phyloP scores from a whole-genome alignment of 2,888 invertebrate species.

The Cephus rjabovi region DNA sequence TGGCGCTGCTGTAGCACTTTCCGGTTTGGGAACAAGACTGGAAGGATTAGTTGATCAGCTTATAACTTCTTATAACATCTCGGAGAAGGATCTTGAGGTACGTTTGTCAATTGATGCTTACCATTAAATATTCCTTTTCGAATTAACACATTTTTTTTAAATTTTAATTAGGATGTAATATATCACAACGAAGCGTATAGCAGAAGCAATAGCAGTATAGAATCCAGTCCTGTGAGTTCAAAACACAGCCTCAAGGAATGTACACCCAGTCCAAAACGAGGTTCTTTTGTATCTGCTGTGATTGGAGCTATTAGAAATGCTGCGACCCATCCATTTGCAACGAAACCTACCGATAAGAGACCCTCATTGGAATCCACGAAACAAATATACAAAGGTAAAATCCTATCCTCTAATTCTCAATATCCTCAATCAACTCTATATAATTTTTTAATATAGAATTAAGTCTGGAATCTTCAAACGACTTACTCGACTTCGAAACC shows the following conservation, averaged over 20 bases:
- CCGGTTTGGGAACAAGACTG: slow-evolving; percentile 77
- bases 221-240: slow-evolving; percentile 71
- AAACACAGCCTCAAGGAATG: slow-evolving; percentile 62
- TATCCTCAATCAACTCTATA: neutral
- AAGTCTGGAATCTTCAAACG: slow-evolving; percentile 74
- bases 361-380: slow-evolving; percentile 47
- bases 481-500: slow-evolving; percentile 84
- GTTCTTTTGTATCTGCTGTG: slow-evolving; percentile 79
- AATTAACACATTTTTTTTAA: slow-evolving; percentile 1
- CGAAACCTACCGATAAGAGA: slow-evolving; percentile 49
- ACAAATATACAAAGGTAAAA: slow-evolving; percentile 55
- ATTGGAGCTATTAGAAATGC: slow-evolving; percentile 77
- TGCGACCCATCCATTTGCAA: slow-evolving; percentile 63
- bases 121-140: neutral
- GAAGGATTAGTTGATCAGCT: slow-evolving; percentile 80
- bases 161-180: slow-evolving; percentile 74
- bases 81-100: slow-evolving; percentile 80
- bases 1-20: slow-evolving; percentile 76
- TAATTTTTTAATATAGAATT: slow-evolving; percentile 64
- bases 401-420: neutral
- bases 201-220: slow-evolving; percentile 76
- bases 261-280: slow-evolving; percentile 73
- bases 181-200: slow-evolving; percentile 84
- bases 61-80: slow-evolving; percentile 79
- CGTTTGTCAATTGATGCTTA: slow-evolving; percentile 19